phyloP scores from a whole-genome alignment of 2,797 vertebrate species.

The Tolypeutes matacus region DNA sequence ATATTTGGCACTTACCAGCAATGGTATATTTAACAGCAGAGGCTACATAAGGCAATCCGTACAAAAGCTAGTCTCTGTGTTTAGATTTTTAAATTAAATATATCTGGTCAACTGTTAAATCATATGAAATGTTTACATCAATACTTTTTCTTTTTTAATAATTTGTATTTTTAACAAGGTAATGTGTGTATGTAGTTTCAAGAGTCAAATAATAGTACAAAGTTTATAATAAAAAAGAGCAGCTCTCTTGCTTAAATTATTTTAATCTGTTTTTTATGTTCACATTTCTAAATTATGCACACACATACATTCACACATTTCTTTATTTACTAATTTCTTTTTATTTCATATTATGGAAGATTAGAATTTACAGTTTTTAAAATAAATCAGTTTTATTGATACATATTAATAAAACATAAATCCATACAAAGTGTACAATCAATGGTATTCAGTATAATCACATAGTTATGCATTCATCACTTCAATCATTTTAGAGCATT shows the following conservation, averaged over 20 bases:
- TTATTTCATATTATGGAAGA: constrained; percentile 8
- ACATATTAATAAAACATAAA: too few relatives aligned
- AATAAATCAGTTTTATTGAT: too few relatives aligned
- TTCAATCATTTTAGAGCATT: too few relatives aligned
- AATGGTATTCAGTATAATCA: too few relatives aligned
- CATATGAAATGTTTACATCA: not conserved
- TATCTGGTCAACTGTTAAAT: not conserved
- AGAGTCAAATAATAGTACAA: not conserved
- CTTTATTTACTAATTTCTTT: not conserved
- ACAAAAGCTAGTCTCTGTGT: not conserved
- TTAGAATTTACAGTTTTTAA: not conserved
- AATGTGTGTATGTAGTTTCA: not conserved
- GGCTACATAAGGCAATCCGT: not conserved
- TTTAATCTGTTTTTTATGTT: constrained; percentile 15
- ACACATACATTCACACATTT: not conserved
- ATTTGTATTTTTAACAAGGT: not conserved
- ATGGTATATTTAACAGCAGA: not conserved
- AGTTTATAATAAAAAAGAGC: constrained; percentile 27
- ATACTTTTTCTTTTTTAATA: not conserved
- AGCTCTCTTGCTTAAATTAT: not conserved
- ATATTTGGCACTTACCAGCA: not conserved
- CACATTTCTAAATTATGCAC: not conserved
- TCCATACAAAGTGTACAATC: too few relatives aligned
- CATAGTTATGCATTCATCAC: too few relatives aligned
- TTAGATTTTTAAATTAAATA: constrained; percentile 12